Base-by-base conservation (phyloP, 2,888 invertebrate species). In the Sesia bembeciformis region DNA sequence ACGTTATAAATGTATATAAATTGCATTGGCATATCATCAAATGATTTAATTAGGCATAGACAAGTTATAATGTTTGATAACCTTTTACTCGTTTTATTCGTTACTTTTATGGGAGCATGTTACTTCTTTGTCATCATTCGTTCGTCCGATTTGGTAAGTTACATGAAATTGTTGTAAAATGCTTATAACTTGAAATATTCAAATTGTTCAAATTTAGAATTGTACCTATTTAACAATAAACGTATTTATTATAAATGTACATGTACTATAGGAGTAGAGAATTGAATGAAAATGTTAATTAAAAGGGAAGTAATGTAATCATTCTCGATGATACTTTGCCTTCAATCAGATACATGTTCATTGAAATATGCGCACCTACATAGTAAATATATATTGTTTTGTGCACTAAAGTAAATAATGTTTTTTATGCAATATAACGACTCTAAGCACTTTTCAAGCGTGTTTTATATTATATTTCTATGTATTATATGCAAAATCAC, bases 11-110 rank as follows among this genome's bases (percentile, higher is more conserved):
- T 81, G 78, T 84, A 83, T 77, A 82, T 81, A 79, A 65, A 68
- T 74, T 78, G 72, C 74, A 76, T 77, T 79, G 70, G 86, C 86
- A 86, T 86, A 86, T 86, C 86, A 81, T 69, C 64, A 70, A n/a
- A n/a, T 46, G 8, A 23, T 46, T 46, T 46, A 46, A 46, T 46
- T 46, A n/a, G 23, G 23, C 23, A 23, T 23, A 23, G 23, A 23
- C 2, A 23, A 23, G 23, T 23, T 23, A 23, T 23, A 23, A 23
- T 1, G 23, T 23, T 23, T 23, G 23, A 23, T 23, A 23, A 23
- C 23, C 1, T 23, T 23, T 23, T 23, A 23, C 23, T 23, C 23
- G 23, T 23, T 1, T 23, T 23, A 23, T 23, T 23, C 23, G 23
- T 23, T 23, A 23, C 23, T 23, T 23, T 23, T 23, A 23, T 23